Base-by-base conservation (phyloP, 2,888 invertebrate genomes). In the Drosophila melanosoma region DNA sequence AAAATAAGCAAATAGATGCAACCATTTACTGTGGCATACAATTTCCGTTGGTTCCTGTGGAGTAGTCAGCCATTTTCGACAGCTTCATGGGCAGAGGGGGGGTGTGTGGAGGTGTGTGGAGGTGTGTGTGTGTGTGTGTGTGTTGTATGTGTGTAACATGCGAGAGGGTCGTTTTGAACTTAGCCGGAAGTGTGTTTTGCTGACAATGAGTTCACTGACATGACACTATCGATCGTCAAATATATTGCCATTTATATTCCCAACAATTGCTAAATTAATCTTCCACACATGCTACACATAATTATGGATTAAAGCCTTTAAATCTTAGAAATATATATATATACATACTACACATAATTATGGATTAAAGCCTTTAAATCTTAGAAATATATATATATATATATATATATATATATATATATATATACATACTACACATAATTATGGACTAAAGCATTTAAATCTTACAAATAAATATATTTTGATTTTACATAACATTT, bases 121-220 rank as follows among this genome's bases (percentile, higher is more conserved):
- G 15, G 2, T 38, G 8, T 36, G 11, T 36, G 5, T 40, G 2
- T 38, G 8, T 36, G 11, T 36, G 5, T 40, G 40, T 45, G 3
- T 15, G 20, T 23, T 20, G 20, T 45, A 1, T 23, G 12, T 45
- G 15, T 45, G 15, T 8, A 15, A 45, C 45, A 23, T 23, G 45
- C 45, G 45, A 45, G 26, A 54, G 54, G 26, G 36, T 54, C 53
- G 29, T 51, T 53, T 59, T 62, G 52, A 54, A 61, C 57, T 38
- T 59, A 77, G 66, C 66, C 77, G 77, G 77, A 77, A 77, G 69
- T 77, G 35, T 54, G 36, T 57, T 67, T 74, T 64, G 48, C 38
- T 57, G 63, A 49, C 63, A 62, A 70, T 78, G 74, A 52, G 78
- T 78, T 74, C 78, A 78, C 51, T 78, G 74, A 78, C 77, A 73